Evolutionary conservation across 2,888 invertebrate genomes (phyloP).

Genomic region (Cryptus armator): DNA sequence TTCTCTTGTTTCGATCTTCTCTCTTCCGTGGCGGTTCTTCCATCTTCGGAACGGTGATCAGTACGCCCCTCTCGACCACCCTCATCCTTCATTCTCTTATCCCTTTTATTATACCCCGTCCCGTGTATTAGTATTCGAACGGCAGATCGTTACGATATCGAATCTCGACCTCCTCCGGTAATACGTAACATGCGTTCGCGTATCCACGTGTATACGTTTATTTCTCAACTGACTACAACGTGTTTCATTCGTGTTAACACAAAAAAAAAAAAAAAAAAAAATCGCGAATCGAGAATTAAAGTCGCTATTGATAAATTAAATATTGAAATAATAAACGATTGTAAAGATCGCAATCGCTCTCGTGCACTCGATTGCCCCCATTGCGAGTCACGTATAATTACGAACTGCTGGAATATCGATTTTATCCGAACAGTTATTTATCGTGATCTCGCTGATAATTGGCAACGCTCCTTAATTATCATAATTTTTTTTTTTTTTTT

Average conservation of each 20-base stretch:
- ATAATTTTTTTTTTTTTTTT: slow-evolving; percentile 49
- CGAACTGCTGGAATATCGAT: background rate
- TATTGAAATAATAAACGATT: slow-evolving; percentile 21
- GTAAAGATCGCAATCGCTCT: background rate
- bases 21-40: background rate
- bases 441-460: background rate
- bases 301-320: slow-evolving; percentile 29
- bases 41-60: slow-evolving; percentile 4
- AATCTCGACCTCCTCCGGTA: background rate
- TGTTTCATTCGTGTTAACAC: background rate
- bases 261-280: background rate
- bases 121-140: background rate
- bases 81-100: slow-evolving; percentile 24
- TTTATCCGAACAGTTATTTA: background rate
- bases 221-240: background rate
- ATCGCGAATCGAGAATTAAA: background rate
- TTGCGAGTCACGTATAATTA: slow-evolving; percentile 3
- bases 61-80: slow-evolving; percentile 8
- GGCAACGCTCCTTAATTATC: background rate
- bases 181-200: slow-evolving; percentile 10
- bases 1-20: background rate
- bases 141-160: slow-evolving; percentile 22
- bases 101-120: slow-evolving; percentile 11
- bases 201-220: slow-evolving; percentile 13
- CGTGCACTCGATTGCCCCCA: background rate